Evolutionary conservation across 1,140 invertebrate species (phyloP).

Genomic region (Aphis gossypii): DNA sequence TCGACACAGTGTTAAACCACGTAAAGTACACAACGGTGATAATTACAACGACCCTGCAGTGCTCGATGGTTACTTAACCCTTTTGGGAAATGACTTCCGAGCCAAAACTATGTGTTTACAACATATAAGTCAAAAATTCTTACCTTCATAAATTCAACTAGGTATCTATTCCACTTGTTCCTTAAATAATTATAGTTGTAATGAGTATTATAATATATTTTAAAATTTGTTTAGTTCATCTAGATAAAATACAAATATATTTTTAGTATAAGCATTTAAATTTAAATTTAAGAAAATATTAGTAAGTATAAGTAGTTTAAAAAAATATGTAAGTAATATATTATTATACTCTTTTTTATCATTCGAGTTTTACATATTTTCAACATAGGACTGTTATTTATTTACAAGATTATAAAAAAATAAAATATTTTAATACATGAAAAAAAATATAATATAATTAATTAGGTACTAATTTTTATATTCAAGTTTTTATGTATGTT

Average conservation of each 20-base stretch:
- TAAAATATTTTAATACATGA: not conserved
- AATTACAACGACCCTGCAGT: conserved; percentile 25
- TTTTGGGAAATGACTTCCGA: conserved; percentile 39
- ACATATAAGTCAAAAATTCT: conserved; percentile 28
- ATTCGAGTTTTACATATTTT: not conserved
- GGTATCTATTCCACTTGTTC: not conserved
- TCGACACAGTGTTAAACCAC: conserved; percentile 48
- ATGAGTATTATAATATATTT: not conserved
- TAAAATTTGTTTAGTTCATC: not conserved
- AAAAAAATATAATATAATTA: not conserved
- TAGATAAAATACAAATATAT: not conserved
- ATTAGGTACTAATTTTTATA: too few species aligned
- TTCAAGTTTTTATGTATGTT: too few species aligned
- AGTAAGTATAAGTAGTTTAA: not conserved
- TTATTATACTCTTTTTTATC: not conserved
- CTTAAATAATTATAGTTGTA: not conserved
- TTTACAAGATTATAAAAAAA: not conserved
- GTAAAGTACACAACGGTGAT: conserved; percentile 42
- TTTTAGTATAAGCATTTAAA: not conserved
- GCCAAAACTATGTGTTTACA: conserved; percentile 33
- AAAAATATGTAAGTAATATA: not conserved
- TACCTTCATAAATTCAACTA: conserved; percentile 37
- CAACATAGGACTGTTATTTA: not conserved
- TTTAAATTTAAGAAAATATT: not conserved
- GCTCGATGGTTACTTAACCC: conserved; percentile 44